A percentile compares a stretch with the other conserved stretches of the same genome.
These are phyloP conservation scores for Anhinga rufa DNA, from an alignment of 2,113 vertebrate genomes.

Conservation along the genomic window DNA sequence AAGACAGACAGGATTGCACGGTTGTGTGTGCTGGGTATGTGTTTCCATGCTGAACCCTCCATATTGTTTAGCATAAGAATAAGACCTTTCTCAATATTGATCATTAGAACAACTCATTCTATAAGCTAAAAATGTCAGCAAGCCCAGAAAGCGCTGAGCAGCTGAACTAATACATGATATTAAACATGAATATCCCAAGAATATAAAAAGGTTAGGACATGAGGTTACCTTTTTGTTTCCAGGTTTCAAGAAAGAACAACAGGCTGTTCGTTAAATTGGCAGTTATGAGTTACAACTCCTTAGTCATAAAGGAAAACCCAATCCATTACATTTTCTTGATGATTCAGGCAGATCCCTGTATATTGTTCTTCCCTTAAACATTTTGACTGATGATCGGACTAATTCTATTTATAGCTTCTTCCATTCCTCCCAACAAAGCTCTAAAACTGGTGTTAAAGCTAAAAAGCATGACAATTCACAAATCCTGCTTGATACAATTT, in stretches of 20 bases:
- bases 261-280: background rate
- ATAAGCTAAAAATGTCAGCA: background rate
- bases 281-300: background rate
- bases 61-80: background rate
- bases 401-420: conserved; percentile 3
- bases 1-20: background rate
- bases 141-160: background rate
- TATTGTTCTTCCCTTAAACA: background rate
- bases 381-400: conserved; percentile 5
- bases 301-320: background rate
- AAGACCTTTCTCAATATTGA: background rate
- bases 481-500: background rate
- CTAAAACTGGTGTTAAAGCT: background rate
- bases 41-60: background rate
- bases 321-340: background rate
- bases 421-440: background rate
- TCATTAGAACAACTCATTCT: background rate
- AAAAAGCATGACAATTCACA: conserved; percentile 17
- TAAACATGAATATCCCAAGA: background rate
- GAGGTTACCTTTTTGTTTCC: background rate
- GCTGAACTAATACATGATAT: background rate
- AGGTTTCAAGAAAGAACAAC: background rate
- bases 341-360: background rate
- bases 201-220: background rate
- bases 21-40: fast-evolving